Conservation (phyloP, 1,140 invertebrate genomes). For the Nomia melanderi region DNA sequence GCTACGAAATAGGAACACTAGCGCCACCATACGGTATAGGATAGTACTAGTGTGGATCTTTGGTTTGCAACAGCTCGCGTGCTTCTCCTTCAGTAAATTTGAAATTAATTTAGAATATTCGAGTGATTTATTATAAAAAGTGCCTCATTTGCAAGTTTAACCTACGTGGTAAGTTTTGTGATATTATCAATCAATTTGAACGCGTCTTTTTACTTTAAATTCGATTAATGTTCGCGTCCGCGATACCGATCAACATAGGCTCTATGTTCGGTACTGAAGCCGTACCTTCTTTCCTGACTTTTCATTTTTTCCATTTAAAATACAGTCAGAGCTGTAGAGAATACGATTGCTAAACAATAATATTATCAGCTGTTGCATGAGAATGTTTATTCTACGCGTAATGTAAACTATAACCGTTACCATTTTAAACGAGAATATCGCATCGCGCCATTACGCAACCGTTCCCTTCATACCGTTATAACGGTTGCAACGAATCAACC, state of each 20-base stretch:
- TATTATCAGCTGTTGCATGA: background rate
- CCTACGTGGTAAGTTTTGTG: background rate
- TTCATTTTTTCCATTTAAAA: background rate
- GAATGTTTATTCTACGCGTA: background rate
- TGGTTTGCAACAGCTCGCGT: background rate
- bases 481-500: background rate
- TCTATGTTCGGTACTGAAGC: background rate
- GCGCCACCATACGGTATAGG: background rate
- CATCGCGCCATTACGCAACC: background rate
- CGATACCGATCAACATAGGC: background rate
- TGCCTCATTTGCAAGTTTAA: background rate
- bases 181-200: no score
- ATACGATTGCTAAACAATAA: slow-evolving; percentile 24
- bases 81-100: background rate
- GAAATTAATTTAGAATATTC: background rate
- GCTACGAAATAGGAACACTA: background rate
- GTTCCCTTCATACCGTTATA: background rate
- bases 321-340: background rate
- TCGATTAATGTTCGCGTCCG: background rate
- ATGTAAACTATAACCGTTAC: background rate
- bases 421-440: background rate
- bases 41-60: background rate
- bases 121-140: background rate
- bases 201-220: background rate
- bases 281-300: background rate